Evolutionary conservation across 2,888 invertebrate species (phyloP).

Genomic region (Tortrix viridana): DNA sequence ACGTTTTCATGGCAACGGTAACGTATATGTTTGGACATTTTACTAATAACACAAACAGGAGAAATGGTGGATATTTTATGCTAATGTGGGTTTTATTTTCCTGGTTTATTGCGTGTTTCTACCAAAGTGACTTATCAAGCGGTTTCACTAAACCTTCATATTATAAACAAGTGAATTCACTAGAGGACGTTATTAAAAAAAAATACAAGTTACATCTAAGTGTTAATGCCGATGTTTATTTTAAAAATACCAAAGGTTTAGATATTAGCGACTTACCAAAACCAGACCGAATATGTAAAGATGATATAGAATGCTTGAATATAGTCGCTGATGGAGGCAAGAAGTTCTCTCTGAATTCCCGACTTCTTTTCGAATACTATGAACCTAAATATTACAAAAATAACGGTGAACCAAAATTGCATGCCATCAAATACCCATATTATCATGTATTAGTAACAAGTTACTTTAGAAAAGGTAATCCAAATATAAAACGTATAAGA

Average conservation of each 20-base stretch:
- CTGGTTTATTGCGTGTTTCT: conserved; percentile 36
- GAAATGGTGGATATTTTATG: conserved; percentile 14
- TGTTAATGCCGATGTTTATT: neutral
- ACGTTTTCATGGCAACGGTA: neutral
- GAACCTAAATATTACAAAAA: conserved; percentile 14
- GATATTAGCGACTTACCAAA: conserved; percentile 13
- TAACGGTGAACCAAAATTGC: conserved; percentile 13
- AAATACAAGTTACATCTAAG: conserved; percentile 17
- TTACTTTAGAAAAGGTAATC: conserved; percentile 35
- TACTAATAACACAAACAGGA: conserved; percentile 15
- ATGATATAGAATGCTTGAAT: conserved; percentile 5
- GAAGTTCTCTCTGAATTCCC: conserved; percentile 13
- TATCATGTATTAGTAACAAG: conserved; percentile 11
- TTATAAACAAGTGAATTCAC: conserved; percentile 8
- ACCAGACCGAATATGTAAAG: neutral
- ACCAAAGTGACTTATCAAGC: conserved; percentile 34
- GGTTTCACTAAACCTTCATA: conserved; percentile 37
- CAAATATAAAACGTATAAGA: conserved; percentile 36
- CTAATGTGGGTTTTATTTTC: conserved; percentile 35
- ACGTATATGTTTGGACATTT: neutral
- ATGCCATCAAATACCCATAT: conserved; percentile 4
- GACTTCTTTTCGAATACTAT: conserved; percentile 12
- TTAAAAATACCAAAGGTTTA: conserved; percentile 11
- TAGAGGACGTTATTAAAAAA: conserved; percentile 14
- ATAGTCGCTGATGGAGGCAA: conserved; percentile 9